These are phyloP conservation scores for Cecropterus lyciades DNA, from an alignment of 1,140 invertebrate species.

Conservation along the genomic window DNA sequence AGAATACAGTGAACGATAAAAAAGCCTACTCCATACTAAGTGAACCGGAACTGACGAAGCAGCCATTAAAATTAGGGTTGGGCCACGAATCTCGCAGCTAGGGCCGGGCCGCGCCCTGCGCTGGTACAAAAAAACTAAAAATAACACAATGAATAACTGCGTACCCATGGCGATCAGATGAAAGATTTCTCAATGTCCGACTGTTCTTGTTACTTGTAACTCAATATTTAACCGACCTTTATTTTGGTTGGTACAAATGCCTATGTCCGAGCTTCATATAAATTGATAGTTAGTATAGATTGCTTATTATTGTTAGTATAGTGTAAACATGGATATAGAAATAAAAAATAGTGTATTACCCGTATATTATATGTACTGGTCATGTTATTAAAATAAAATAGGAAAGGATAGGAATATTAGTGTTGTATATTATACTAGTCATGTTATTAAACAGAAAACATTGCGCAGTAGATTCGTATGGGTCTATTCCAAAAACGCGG, in stretches of 20 bases:
- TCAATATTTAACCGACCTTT: constrained; percentile 67
- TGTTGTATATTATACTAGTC: no score
- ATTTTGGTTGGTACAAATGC: constrained; percentile 40
- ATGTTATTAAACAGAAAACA: no score
- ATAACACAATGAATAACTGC: constrained; percentile 73
- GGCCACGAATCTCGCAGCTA: constrained; percentile 71
- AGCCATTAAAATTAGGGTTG: constrained; percentile 84
- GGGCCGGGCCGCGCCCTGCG: constrained; percentile 70
- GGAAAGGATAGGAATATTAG: no score
- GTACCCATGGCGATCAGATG: constrained; percentile 72
- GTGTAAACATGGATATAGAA: no score
- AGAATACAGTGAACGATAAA: constrained; percentile 2
- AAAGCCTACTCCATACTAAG: constrained; percentile 59
- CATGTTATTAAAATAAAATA: no score
- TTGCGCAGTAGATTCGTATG: no score
- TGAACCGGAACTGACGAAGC: constrained; percentile 75
- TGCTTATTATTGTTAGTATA: no score
- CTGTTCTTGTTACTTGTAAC: constrained; percentile 70
- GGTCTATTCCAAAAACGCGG: no score
- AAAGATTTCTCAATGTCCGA: constrained; percentile 76
- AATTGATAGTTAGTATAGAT: no score
- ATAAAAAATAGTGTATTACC: no score
- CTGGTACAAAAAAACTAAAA: constrained; percentile 54
- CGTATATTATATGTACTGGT: no score
- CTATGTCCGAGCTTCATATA: not conserved